Evolutionary conservation across 2,797 vertebrate genomes (phyloP), one percentile per base, ranked within the genome.

Genomic region (Psittacula derbiana): DNA sequence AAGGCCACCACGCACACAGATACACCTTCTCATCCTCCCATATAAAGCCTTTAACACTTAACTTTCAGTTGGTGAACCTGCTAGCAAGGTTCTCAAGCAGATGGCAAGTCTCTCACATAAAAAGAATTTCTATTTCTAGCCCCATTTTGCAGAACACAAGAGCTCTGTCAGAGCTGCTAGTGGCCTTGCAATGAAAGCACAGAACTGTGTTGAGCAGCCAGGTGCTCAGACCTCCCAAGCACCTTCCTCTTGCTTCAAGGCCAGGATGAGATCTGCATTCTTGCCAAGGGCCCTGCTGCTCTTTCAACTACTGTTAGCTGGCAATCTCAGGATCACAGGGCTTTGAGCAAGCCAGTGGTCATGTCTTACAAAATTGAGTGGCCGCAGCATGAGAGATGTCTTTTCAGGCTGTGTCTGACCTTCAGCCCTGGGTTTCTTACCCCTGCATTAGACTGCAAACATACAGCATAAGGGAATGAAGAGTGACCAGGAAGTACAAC

Each of bases 21-120:
- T 2, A 27, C 74, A 79, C 88, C 84, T 94, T 90, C 88, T 91
- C 64, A 31, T 91, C 71, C 70, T 88, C 65, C 70, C 69, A 61
- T 84, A 36, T 71, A 92, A 80, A 94, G 58, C 53, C 76, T 84
- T 85, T 81, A 85, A 83, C 89, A 83, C 79, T 43, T 21, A 46
- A 79, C 89, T 92, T 86, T 73, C 85, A 90, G 71, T 61, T 12
- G 24, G 55, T 85, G 80, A 95, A 95, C 92, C 90, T 95, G 90
- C 74, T 88, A 93, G 74, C 55, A 90, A 93, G 95, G 95, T 96
- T 97, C 64, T 83, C 76, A 92, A 84, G 72, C 94, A 96, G 92
- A 96, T 92, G 94, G 88, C 57, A 47, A 88, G 95, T 92, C 95
- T 96, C 70, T 1, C 94, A 5, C 91, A 75, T 86, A 78, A 86